Evolutionary conservation across 1,140 invertebrate species (phyloP).

Genomic region (Semibalanus balanoides): DNA sequence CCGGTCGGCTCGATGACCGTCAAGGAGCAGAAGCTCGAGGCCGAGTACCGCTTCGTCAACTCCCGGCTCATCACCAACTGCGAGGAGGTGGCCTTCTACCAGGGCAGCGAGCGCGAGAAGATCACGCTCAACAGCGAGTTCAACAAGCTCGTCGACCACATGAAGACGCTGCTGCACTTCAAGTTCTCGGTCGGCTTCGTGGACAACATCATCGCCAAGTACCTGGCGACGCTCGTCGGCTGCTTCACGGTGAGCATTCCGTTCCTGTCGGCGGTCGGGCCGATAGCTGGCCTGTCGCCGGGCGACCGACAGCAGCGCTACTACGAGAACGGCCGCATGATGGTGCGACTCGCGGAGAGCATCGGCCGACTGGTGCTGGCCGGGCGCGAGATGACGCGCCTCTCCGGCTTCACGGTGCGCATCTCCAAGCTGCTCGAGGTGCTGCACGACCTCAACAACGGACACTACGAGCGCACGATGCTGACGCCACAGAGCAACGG

Average conservation of each 20-base stretch:
- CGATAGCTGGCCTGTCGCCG: background rate
- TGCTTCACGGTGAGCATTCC: slow-evolving; percentile 88
- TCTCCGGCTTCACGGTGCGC: slow-evolving; percentile 84
- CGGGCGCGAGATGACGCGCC: slow-evolving; percentile 78
- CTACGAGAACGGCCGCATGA: slow-evolving; percentile 91
- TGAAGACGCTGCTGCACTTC: slow-evolving; percentile 81
- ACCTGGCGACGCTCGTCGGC: slow-evolving; percentile 83
- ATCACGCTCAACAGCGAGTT: slow-evolving; percentile 74
- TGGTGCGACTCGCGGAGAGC: slow-evolving; percentile 91
- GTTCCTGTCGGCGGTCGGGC: slow-evolving; percentile 49
- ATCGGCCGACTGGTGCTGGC: slow-evolving; percentile 86
- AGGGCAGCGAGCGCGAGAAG: slow-evolving; percentile 80
- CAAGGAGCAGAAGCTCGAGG: slow-evolving; percentile 88
- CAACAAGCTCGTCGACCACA: slow-evolving; percentile 66
- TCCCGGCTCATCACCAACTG: slow-evolving; percentile 86
- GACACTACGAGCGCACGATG: slow-evolving; percentile 79
- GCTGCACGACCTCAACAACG: slow-evolving; percentile 68
- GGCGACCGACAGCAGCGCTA: slow-evolving; percentile 43
- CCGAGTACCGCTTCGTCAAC: slow-evolving; percentile 94
- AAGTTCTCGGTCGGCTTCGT: slow-evolving; percentile 82
- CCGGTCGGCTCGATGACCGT: slow-evolving; percentile 81
- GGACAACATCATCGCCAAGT: slow-evolving; percentile 94
- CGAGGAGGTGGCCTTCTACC: slow-evolving; percentile 95
- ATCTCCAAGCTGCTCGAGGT: slow-evolving; percentile 82
- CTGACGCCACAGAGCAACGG: slow-evolving; percentile 31